Percentiles rank a stretch among this genome's conserved stretches.
These are phyloP conservation scores for Venturia canescens DNA, from an alignment of 1,140 invertebrate genomes.

Conservation along the genomic window DNA sequence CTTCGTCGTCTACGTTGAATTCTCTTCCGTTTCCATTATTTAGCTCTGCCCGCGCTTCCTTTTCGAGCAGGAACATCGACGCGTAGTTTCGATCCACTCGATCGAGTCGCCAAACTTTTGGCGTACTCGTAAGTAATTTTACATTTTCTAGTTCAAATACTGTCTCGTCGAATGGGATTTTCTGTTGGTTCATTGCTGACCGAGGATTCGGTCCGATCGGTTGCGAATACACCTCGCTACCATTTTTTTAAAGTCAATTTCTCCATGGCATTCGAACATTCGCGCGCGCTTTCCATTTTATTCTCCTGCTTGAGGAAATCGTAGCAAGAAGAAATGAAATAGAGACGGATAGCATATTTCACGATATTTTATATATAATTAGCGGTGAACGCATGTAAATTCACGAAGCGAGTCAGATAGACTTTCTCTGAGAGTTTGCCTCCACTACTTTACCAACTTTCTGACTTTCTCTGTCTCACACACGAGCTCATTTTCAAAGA, in stretches of 20 bases:
- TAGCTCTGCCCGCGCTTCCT: neutral
- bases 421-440: neutral
- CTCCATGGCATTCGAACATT: too few species aligned
- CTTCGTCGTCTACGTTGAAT: neutral
- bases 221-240: too few species aligned
- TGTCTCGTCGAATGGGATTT: neutral
- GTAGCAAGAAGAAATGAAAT: too few species aligned
- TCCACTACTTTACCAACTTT: neutral
- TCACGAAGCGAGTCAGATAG: neutral
- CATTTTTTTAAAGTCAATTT: too few species aligned
- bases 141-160: neutral
- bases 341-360: neutral
- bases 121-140: neutral
- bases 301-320: too few species aligned
- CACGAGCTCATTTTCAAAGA: conserved; percentile 34
- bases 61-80: too few species aligned
- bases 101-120: neutral
- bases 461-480: neutral
- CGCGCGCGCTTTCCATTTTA: too few species aligned
- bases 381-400: conserved; percentile 16
- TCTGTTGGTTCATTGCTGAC: too few species aligned
- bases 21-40: neutral
- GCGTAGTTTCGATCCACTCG: neutral
- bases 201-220: too few species aligned
- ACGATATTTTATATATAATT: neutral